Base-by-base conservation (phyloP, 2,113 vertebrate genomes). In the Gallinago jamesoni region DNA sequence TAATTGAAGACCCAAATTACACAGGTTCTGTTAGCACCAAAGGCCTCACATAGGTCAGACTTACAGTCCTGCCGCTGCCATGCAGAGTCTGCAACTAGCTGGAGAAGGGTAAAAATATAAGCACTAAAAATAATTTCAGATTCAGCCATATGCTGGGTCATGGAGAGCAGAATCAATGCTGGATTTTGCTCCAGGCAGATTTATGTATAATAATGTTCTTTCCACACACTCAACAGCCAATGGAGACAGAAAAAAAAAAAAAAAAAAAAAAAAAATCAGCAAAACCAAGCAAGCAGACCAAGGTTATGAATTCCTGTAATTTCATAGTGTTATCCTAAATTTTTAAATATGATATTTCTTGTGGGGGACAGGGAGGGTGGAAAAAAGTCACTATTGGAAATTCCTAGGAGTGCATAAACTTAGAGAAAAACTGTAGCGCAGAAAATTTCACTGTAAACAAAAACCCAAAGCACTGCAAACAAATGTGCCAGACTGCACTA, bases 81-180 rank as follows among this genome's bases (percentile, higher is more conserved):
- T 3, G 11, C 45, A 39, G 7, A 52, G 13, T 6, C 77, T 63
- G 73, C 74, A 64, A 21, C 33, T 17, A 33, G 1, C 8, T 20
- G 30, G 13, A 78, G 8, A 84, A 52, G 70, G 8, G 14, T 19
- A 88, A 83, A 95, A 89, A 91, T 21, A 56, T 2, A 52, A 91
- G 22, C 0, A 9, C 94, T 87, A 96, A 95, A 93, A 96, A 95
- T 95, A 91, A 57, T 87, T 37, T 56, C 77, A 77, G 52, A 81
- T 82, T 35, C 77, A 82, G 66, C 73, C 63, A 43, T 21, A 7
- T 57, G 78, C 82, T 85, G 70, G 87, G 60, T 88, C 90, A 73
- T 5, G 25, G 75, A 82, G 78, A 85, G 9, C 85, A 93, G 45
- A 85, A 93, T 95, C 78, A 45, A 94, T 77, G 47, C 63, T 37